Base-by-base conservation (phyloP, 2,113 vertebrate genomes). In the Daphoenositta chrysoptera region DNA sequence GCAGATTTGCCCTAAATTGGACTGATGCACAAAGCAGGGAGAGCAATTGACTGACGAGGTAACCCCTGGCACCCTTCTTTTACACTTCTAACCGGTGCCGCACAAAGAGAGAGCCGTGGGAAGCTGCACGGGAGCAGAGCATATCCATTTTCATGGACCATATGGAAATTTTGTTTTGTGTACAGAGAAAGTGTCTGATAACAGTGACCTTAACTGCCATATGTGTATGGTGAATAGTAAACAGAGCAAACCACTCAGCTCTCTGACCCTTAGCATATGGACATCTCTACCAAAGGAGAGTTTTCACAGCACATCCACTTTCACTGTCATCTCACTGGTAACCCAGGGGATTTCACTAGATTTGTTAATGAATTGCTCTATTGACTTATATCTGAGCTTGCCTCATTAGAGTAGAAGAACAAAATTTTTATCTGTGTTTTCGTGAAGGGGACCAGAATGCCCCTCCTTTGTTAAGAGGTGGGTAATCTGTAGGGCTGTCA, bases 361-460 rank as follows among this genome's bases (percentile, higher is more conserved):
- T 99, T 99, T 99, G 99, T 99, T 99, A 99, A 99, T 99, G 99
- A 99, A 99, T 99, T 99, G 99, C 98, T 99, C 99, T 99, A 99
- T 99, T 99, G 99, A 99, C 99, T 99, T 98, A 98, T 98, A 99
- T 99, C 98, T 98, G 99, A 97, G 98, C 98, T 98, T 98, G 98
- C 98, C 98, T 99, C 99, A 99, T 99, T 99, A 99, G 98, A 99
- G 98, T 98, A 98, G 98, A 98, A 98, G 98, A 98, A 98, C 98
- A 98, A 98, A 96, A 98, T 97, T 98, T 98, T 98, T 98, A 98
- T 98, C 97, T 98, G 76, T 97, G 96, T 97, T 97, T 98, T 98
- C 89, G 83, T 97, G 97, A 98, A 97, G 97, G 95, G 96, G 97
- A 97, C 98, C 98, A 98, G 98, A 98, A 97, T 92, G 96, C 91